Conservation (phyloP, 2,797 vertebrate genomes). For the Darevskia nairensis region DNA sequence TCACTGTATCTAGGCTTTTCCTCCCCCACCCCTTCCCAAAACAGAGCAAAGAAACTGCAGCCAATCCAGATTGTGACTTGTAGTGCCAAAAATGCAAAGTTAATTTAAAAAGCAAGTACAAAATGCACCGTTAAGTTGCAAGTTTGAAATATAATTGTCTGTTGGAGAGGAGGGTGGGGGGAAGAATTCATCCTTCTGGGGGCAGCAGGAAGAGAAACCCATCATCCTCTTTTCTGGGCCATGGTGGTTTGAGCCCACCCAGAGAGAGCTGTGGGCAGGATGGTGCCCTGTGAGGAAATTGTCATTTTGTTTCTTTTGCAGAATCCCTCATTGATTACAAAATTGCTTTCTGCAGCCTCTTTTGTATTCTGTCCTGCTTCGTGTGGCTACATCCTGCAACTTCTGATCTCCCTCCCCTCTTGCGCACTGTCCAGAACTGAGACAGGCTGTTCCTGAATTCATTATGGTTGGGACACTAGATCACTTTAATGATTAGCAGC, state of each 20-base stretch:
- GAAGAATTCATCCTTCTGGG: neutral
- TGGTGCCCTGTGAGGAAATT: neutral
- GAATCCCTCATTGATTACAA: neutral
- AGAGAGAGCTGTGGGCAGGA: too few species aligned
- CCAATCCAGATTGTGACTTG: too few species aligned
- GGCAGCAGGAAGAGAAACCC: neutral
- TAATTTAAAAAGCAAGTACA: too few species aligned
- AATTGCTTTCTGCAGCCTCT: neutral
- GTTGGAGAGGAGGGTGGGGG: neutral
- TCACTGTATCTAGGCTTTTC: too few species aligned
- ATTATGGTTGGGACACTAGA: neutral
- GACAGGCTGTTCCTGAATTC: conserved; percentile 7
- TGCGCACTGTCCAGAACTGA: neutral
- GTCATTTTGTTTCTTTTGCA: neutral
- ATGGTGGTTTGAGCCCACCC: too few species aligned
- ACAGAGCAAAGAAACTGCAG: too few species aligned
- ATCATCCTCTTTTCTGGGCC: neutral
- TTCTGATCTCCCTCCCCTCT: neutral
- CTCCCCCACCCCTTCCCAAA: too few species aligned
- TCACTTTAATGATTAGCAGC: conserved; percentile 5
- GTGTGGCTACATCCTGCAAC: neutral
- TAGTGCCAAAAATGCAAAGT: too few species aligned
- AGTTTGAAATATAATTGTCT: neutral
- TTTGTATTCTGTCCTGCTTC: neutral
- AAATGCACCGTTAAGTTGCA: too few species aligned